A percentile compares a stretch with the other conserved stretches of the same genome.
Evolutionary conservation across 2,113 vertebrate species (phyloP).

Genomic region (Tricholaema leucomelas): DNA sequence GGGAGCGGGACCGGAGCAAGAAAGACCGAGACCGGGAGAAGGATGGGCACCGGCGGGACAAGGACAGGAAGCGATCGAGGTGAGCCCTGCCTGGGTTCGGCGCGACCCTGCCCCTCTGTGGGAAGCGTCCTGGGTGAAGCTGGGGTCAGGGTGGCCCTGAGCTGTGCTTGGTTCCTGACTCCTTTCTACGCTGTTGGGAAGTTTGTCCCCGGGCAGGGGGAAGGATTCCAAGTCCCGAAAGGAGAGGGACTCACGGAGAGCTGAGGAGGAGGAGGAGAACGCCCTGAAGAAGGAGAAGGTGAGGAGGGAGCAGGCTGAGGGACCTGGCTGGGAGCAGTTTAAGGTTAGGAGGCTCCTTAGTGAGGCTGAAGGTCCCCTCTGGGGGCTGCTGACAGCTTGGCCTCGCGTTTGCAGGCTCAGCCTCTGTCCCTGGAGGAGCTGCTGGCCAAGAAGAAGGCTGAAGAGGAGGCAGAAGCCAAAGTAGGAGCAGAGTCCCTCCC

Average conservation of each 20-base stretch:
- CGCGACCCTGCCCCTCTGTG: too few species aligned
- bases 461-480: slow-evolving; percentile 96
- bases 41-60: slow-evolving; percentile 86
- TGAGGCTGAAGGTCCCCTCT: fast-evolving
- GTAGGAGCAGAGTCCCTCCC: slow-evolving; percentile 53
- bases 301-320: not conserved
- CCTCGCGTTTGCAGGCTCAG: slow-evolving; percentile 77
- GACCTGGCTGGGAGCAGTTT: not conserved
- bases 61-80: slow-evolving; percentile 88
- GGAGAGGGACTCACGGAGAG: slow-evolving; percentile 85
- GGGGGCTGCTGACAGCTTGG: not conserved
- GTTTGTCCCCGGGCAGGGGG: slow-evolving; percentile 84
- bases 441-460: slow-evolving; percentile 95
- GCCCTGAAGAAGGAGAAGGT: slow-evolving; percentile 88
- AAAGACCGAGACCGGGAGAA: slow-evolving; percentile 90
- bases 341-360: fast-evolving
- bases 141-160: not conserved
- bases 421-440: slow-evolving; percentile 95
- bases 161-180: not conserved
- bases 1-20: slow-evolving; percentile 84
- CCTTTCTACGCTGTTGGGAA: slow-evolving; percentile 60
- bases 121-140: too few species aligned
- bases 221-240: slow-evolving; percentile 87
- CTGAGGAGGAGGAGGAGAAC: slow-evolving; percentile 90
- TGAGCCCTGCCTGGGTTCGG: not conserved